Percentiles rank a stretch among this genome's conserved stretches.
Conservation (phyloP, 2,113 vertebrate species). For the Prionailurus viverrinus region DNA sequence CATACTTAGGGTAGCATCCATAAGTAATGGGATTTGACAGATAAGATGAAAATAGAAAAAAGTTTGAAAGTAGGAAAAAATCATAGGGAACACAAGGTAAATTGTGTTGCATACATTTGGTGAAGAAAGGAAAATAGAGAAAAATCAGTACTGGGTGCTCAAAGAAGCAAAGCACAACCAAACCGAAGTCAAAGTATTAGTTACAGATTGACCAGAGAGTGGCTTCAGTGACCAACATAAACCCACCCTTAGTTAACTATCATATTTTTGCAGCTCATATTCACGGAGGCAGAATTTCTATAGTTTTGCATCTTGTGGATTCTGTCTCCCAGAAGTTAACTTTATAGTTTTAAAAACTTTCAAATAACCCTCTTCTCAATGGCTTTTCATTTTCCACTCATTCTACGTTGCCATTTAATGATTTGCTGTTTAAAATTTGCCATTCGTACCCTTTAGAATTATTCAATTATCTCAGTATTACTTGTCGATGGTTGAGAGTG, state of each 20-base stretch:
- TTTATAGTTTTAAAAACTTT: background rate
- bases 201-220: background rate
- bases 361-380: background rate
- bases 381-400: background rate
- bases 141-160: background rate
- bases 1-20: background rate
- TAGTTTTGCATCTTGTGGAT: background rate
- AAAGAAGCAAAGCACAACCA: background rate
- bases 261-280: background rate
- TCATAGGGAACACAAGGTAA: background rate
- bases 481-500: background rate
- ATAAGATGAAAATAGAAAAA: background rate
- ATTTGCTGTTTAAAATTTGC: slow-evolving; percentile 46
- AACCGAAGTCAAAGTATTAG: background rate
- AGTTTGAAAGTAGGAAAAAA: background rate
- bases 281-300: background rate
- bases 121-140: background rate
- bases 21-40: background rate
- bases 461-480: background rate
- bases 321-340: background rate
- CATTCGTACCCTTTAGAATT: background rate
- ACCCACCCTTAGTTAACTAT: rapidly evolving
- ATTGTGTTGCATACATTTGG: background rate
- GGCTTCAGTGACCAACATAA: background rate
- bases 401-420: background rate